phyloP scores from a whole-genome alignment of 2,797 vertebrate species.

The Dipus sagitta region DNA sequence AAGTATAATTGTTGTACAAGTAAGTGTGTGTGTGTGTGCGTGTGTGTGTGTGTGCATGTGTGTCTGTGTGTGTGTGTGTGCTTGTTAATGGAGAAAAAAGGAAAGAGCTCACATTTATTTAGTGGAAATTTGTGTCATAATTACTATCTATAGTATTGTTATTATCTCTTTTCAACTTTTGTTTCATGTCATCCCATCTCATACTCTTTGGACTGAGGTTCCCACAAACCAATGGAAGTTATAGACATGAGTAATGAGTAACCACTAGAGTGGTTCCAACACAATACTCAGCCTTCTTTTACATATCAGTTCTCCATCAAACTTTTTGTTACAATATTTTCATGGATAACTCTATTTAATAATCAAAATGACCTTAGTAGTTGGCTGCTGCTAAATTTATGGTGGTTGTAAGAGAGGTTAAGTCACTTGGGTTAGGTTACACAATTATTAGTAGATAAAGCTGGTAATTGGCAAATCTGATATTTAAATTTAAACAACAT shows the following conservation, averaged over 20 bases:
- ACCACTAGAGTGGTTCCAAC: neutral
- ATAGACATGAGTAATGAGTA: neutral
- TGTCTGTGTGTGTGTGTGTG: neutral
- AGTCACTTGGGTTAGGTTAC: neutral
- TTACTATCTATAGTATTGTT: neutral
- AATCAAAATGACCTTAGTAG: neutral
- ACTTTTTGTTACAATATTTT: neutral
- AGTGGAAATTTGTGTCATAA: neutral
- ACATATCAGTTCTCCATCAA: neutral
- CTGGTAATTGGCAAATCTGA: neutral
- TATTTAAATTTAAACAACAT: neutral
- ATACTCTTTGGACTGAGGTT: neutral
- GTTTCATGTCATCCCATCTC: neutral
- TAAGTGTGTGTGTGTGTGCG: neutral
- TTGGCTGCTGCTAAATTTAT: neutral
- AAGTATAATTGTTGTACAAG: neutral
- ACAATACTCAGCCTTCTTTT: neutral
- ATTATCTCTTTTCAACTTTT: neutral
- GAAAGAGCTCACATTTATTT: neutral
- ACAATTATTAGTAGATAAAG: neutral
- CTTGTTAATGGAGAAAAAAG: neutral
- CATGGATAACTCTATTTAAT: neutral
- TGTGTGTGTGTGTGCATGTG: neutral
- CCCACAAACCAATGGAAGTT: neutral
- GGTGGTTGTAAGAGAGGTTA: neutral